Conservation (phyloP, 1,140 invertebrate genomes). For the Drosophila melanogaster region Release_6_plus_ISO1_MT NC_004354.4:7510501-7511000, state of each 20-base stretch:
- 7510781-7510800: not conserved
- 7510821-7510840: not conserved
- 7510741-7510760: not conserved
- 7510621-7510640: rapidly evolving
- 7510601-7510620: too few species aligned
- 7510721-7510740: not conserved
- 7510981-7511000: not conserved
- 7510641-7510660: not conserved
- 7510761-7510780: not conserved
- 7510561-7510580: too few species aligned
- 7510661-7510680: not conserved
- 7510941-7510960: too few species aligned
- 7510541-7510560: too few species aligned
- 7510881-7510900: not conserved
- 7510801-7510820: not conserved
- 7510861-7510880: not conserved
- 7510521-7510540: not conserved
- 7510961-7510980: not conserved
- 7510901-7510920: not conserved
- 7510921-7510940: too few species aligned
- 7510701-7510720: not conserved
- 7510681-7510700: too few species aligned
- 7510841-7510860: not conserved
- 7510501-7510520: not conserved
- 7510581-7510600: too few species aligned